Percentiles rank a stretch among this genome's conserved stretches.
Evolutionary conservation across 2,888 invertebrate species (phyloP).

Genomic region (Unio delphinus): DNA sequence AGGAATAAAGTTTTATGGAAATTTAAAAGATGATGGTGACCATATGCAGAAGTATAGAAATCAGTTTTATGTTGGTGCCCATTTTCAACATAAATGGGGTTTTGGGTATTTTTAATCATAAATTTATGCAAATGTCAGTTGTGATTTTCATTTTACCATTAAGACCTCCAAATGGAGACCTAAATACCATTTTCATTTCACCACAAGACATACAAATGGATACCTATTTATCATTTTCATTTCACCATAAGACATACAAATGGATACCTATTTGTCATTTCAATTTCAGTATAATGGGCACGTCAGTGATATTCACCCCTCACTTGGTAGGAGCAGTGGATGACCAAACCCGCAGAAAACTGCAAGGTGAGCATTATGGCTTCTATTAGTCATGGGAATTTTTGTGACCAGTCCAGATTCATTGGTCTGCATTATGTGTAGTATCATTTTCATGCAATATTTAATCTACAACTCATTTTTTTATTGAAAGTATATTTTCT

Average conservation of each 20-base stretch:
- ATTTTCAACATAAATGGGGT: too few relatives aligned
- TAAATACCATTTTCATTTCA: not conserved
- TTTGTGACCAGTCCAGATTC: too few relatives aligned
- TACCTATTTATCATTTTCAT: not conserved
- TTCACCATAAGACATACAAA: not conserved
- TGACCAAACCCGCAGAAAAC: conserved; percentile 60
- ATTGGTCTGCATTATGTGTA: too few relatives aligned
- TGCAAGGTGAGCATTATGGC: conserved; percentile 52
- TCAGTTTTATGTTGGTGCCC: too few relatives aligned
- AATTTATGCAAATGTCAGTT: too few relatives aligned
- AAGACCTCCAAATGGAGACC: not conserved
- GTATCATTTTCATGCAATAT: too few relatives aligned
- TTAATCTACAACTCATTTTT: too few relatives aligned
- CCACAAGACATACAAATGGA: not conserved
- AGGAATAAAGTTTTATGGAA: too few relatives aligned
- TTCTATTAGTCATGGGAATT: too few relatives aligned
- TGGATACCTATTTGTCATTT: not conserved
- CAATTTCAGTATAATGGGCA: conserved; percentile 15
- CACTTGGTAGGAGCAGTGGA: conserved; percentile 56
- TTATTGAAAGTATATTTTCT: not conserved
- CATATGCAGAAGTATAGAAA: too few relatives aligned
- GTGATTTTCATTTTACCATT: not conserved
- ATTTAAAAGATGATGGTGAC: too few relatives aligned
- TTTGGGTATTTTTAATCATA: too few relatives aligned
- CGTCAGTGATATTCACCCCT: conserved; percentile 35